Conservation (phyloP, 2,888 invertebrate genomes). For the Gnatocerus cornutus region DNA sequence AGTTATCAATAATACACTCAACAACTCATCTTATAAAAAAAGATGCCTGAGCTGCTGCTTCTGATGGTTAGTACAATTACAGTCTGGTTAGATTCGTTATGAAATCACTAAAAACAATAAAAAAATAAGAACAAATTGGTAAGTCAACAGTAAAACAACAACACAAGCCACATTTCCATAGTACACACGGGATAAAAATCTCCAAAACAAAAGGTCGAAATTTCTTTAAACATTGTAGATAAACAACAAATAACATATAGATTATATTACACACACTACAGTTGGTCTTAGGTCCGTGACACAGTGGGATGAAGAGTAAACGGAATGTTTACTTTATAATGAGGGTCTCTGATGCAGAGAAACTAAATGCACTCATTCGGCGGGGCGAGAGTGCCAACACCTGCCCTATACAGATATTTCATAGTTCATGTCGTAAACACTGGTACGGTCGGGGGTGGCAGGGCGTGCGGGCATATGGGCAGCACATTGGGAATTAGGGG, state of each 20-base stretch:
- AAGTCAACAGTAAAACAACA: slow-evolving; percentile 60
- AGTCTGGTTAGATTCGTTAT: slow-evolving; percentile 47
- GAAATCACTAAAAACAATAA: slow-evolving; percentile 38
- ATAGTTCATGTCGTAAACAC: slow-evolving; percentile 96
- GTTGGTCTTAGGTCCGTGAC: slow-evolving; percentile 52
- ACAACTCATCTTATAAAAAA: slow-evolving; percentile 54
- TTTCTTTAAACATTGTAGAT: slow-evolving; percentile 61
- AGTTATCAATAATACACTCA: slow-evolving; percentile 58
- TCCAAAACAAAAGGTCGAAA: slow-evolving; percentile 20
- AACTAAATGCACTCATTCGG: slow-evolving; percentile 67
- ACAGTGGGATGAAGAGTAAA: slow-evolving; percentile 55
- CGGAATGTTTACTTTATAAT: slow-evolving; percentile 58
- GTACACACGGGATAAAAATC: slow-evolving; percentile 29
- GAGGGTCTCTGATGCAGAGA: slow-evolving; percentile 68
- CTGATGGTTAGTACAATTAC: slow-evolving; percentile 56
- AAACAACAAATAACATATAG: slow-evolving; percentile 67
- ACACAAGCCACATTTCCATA: slow-evolving; percentile 58
- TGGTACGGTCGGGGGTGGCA: slow-evolving; percentile 87
- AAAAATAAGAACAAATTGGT: slow-evolving; percentile 54
- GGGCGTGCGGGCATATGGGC: slow-evolving; percentile 66
- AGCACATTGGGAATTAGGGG: slow-evolving; percentile 67
- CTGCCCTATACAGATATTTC: slow-evolving; percentile 92
- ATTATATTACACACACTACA: slow-evolving; percentile 63
- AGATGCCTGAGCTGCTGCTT: slow-evolving; percentile 56
- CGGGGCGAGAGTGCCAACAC: slow-evolving; percentile 69